phyloP scores from a whole-genome alignment of 1,140 invertebrate genomes.

The Zelostemma sp. region DNA sequence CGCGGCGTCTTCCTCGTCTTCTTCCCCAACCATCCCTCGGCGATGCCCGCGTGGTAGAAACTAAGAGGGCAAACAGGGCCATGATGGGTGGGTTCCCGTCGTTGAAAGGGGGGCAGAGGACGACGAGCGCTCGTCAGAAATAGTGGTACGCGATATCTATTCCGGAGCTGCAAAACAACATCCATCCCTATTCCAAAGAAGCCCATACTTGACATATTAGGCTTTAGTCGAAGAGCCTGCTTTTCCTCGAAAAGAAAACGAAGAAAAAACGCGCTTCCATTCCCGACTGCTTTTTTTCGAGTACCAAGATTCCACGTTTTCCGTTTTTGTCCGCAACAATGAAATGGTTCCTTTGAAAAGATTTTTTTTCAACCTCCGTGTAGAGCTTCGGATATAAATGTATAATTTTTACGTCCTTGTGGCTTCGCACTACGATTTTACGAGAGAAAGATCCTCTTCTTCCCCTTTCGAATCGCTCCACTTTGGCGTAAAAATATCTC shows the following conservation, averaged over 20 bases:
- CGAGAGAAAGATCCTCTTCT: slow-evolving; percentile 14
- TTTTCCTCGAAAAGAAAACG: slow-evolving; percentile 3
- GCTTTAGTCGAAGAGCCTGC: slow-evolving; percentile 27
- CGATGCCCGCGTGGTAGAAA: slow-evolving; percentile 12
- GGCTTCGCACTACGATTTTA: neutral
- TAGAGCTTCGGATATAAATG: neutral
- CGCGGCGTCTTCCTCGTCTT: slow-evolving; percentile 41
- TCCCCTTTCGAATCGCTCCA: slow-evolving; percentile 45
- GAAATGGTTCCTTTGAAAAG: too few relatives aligned
- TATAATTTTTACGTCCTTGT: neutral
- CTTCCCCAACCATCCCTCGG: slow-evolving; percentile 40
- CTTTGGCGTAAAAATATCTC: slow-evolving; percentile 60
- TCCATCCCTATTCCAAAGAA: slow-evolving; percentile 41
- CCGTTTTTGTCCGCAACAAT: too few relatives aligned
- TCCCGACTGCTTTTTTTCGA: too few relatives aligned
- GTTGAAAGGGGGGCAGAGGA: slow-evolving; percentile 30
- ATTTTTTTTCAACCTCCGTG: too few relatives aligned
- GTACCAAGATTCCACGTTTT: too few relatives aligned
- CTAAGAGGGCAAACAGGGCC: slow-evolving; percentile 41
- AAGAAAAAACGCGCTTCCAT: neutral
- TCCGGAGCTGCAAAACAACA: slow-evolving; percentile 70
- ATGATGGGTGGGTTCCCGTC: slow-evolving; percentile 17
- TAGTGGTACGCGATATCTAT: slow-evolving; percentile 71
- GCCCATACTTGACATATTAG: slow-evolving; percentile 30
- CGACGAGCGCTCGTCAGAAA: slow-evolving; percentile 65